Conservation (phyloP, 2,797 vertebrate genomes). For the Peromyscus nudipes region DNA sequence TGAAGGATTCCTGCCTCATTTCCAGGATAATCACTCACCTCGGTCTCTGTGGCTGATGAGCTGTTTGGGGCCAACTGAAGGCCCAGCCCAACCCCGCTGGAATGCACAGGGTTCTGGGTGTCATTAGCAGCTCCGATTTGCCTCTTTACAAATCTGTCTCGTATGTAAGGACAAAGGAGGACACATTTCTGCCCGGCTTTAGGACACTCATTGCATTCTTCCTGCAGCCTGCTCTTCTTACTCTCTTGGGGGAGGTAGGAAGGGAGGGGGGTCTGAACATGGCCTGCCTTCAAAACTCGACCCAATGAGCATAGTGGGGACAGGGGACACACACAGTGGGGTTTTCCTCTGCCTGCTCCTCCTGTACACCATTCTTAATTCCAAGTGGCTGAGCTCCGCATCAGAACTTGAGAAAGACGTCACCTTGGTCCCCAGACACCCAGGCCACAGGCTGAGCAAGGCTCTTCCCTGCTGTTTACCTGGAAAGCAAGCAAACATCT, state of each 20-base stretch:
- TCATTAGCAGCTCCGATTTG: slow-evolving; percentile 84
- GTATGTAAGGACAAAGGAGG: slow-evolving; percentile 90
- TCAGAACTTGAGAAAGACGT: background rate
- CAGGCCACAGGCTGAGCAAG: background rate
- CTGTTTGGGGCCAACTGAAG: background rate
- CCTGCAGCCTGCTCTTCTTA: slow-evolving; percentile 89
- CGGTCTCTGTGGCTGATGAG: slow-evolving; percentile 70
- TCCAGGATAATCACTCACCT: slow-evolving; percentile 71
- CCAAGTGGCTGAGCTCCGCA: background rate
- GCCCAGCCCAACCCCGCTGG: slow-evolving; percentile 57
- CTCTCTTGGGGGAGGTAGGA: slow-evolving; percentile 80
- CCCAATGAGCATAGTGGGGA: background rate
- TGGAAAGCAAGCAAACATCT: background rate
- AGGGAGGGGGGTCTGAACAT: slow-evolving; percentile 77
- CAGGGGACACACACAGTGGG: background rate
- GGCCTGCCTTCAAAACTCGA: slow-evolving; percentile 61
- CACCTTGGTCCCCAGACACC: background rate
- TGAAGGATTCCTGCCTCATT: slow-evolving; percentile 61
- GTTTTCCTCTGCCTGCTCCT: background rate
- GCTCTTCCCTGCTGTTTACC: background rate
- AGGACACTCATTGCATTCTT: slow-evolving; percentile 87
- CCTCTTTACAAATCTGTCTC: slow-evolving; percentile 90
- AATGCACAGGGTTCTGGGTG: slow-evolving; percentile 85
- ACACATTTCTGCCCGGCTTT: slow-evolving; percentile 87
- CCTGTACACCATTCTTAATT: background rate